Base-by-base conservation (phyloP, 2,888 invertebrate genomes). In the Ennomos quercinarius region DNA sequence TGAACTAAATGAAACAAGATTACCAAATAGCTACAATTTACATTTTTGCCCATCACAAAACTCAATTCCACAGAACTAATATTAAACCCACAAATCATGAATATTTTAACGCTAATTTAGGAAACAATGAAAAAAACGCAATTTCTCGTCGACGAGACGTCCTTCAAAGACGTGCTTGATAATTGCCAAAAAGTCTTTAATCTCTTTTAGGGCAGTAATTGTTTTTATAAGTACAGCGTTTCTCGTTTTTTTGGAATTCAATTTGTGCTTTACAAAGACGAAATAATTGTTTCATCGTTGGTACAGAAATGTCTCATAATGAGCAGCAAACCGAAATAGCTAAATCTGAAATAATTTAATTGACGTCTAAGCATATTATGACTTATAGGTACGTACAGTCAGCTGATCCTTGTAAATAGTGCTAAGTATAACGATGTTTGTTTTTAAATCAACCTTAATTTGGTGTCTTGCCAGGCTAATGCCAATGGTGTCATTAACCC, bases 191-290 rank as follows among this genome's bases (percentile, higher is more conserved):
- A 60, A 61, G 46, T 56, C 51, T 46, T 60, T 39, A 46, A 41
- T 36, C 41, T 55, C 46, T 55, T 55, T 56, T 46, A 54, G 51
- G 42, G 12, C 50, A 47, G 55, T 52, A 61, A 61, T 61, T 61
- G 60, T 61, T 61, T 61, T 61, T 61, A 52, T 46, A 61, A 61
- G 55, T 51, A 51, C 60, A 43, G 39, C 44, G 47, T 61, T 48
- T 55, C 51, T 55, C 60, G 48, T 56, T 61, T 59, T 51, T 27
- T 52, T 56, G 27, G 35, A 56, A 51, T 55, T 43, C 51, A 61
- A 61, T 61, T 61, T 61, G 43, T 47, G 17, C n/a, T 42, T 9
- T 13, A 55, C 60, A 61, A 61, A 61, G 40, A 10, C 42, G 10
- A 36, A 47, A 55, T 59, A 59, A 60, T 56, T 61, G 51, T 51